Percentiles rank a stretch among this genome's conserved stretches.
These are phyloP conservation scores for Siniperca knerii DNA, from an alignment of 2,113 vertebrate species.

Conservation along the genomic window DNA sequence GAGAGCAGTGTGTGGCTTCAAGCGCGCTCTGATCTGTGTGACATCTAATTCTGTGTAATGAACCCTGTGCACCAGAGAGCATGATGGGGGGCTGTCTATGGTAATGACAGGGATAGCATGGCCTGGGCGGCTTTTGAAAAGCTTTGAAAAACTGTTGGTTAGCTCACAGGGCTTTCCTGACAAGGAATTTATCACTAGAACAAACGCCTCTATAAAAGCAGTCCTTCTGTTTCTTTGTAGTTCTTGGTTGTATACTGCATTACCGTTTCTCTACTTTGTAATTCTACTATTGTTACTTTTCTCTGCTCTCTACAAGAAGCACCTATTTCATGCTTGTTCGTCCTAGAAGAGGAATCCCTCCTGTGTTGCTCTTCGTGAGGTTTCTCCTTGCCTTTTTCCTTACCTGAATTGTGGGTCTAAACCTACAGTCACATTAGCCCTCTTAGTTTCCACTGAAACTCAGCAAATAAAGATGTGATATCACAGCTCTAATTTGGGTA, in stretches of 20 bases:
- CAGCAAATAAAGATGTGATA: not conserved
- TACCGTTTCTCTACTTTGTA: conserved; percentile 14
- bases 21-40: conserved; percentile 76
- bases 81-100: conserved; percentile 71
- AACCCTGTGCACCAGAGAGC: conserved; percentile 74
- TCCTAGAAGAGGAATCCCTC: not conserved
- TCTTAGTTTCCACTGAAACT: not conserved
- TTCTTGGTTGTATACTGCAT: conserved; percentile 7
- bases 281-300: not conserved
- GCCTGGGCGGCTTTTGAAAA: conserved; percentile 61
- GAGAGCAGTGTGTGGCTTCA: conserved; percentile 75
- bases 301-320: not conserved
- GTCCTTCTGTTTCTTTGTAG: too few relatives aligned
- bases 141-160: conserved; percentile 58
- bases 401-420: conserved; percentile 24
- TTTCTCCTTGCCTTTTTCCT: conserved; percentile 1
- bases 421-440: not conserved
- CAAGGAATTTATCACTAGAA: conserved; percentile 32
- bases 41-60: conserved; percentile 82
- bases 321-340: not conserved
- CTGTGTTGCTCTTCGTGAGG: not conserved
- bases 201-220: conserved; percentile 17
- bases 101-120: conserved; percentile 73
- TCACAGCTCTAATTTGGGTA: not conserved
- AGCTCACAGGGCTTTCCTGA: conserved; percentile 45